phyloP scores from a whole-genome alignment of 2,888 invertebrate genomes.

The Dryococelus australis region DNA sequence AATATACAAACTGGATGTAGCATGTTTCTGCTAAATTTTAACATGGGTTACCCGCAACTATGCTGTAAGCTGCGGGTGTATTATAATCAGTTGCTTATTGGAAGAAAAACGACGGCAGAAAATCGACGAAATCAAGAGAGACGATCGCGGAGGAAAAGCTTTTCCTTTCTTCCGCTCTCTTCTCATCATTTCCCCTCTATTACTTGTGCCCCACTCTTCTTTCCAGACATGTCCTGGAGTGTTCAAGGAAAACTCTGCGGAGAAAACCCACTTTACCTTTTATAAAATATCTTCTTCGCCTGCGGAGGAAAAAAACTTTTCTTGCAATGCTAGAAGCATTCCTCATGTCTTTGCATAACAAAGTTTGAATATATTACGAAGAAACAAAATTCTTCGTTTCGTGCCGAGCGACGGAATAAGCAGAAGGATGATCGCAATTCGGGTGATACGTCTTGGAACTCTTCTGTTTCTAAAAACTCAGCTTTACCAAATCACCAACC shows the following conservation, averaged over 20 bases:
- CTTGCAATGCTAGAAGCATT: conserved; percentile 1
- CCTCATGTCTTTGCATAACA: conserved; percentile 1
- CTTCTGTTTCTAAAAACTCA: no score
- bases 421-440: neutral
- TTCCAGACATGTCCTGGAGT: neutral
- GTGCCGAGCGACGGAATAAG: neutral
- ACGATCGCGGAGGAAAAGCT: neutral
- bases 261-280: conserved; percentile 16
- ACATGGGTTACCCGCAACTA: no score
- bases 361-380: neutral
- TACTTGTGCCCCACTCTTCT: conserved; percentile 6
- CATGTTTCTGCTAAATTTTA: no score
- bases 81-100: neutral
- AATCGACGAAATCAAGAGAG: conserved; percentile 5
- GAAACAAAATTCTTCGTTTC: neutral
- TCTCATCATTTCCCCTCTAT: neutral
- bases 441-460: neutral
- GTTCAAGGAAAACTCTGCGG: conserved; percentile 6
- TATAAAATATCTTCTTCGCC: neutral
- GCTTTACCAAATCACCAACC: no score
- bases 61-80: neutral
- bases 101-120: neutral
- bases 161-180: neutral
- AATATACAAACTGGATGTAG: no score
- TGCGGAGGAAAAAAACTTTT: neutral